These are phyloP conservation scores for Ecdyonurus torrentis DNA, from an alignment of 2,888 invertebrate genomes.

Conservation along the genomic window DNA sequence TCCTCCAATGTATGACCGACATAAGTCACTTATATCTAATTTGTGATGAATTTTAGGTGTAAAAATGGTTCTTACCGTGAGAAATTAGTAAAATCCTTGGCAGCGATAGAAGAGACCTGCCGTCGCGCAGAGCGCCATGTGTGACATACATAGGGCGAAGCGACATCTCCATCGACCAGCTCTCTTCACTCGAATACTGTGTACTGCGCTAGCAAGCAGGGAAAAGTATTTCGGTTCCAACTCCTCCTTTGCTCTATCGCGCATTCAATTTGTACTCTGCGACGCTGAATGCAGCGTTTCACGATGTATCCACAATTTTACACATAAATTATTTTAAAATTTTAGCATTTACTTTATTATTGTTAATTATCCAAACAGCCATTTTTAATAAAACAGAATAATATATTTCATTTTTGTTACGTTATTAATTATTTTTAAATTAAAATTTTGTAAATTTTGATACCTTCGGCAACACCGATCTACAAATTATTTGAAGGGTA, in stretches of 20 bases:
- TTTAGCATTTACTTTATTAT: no score
- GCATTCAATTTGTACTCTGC: background rate
- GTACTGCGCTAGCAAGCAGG: slow-evolving; percentile 12
- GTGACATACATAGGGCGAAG: slow-evolving; percentile 23
- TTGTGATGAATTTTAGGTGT: background rate
- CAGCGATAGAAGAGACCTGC: slow-evolving; percentile 20
- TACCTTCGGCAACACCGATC: no score
- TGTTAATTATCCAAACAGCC: no score
- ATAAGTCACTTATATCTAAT: background rate
- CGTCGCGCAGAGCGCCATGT: slow-evolving; percentile 23
- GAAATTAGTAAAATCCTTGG: slow-evolving; percentile 17
- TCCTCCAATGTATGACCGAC: background rate
- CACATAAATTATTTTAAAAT: no score
- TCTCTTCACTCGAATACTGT: slow-evolving; percentile 17
- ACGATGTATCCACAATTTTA: no score
- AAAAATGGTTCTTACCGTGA: slow-evolving; percentile 20
- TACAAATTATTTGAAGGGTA: no score
- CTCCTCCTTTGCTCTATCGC: slow-evolving; percentile 13
- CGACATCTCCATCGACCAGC: slow-evolving; percentile 22
- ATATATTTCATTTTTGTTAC: no score
- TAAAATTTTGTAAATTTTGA: no score
- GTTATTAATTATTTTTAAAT: no score
- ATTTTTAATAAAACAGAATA: no score
- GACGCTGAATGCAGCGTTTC: background rate
- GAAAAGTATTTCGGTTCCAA: slow-evolving; percentile 12